phyloP scores from a whole-genome alignment of 2,888 invertebrate species.

The Ceramica pisi region DNA sequence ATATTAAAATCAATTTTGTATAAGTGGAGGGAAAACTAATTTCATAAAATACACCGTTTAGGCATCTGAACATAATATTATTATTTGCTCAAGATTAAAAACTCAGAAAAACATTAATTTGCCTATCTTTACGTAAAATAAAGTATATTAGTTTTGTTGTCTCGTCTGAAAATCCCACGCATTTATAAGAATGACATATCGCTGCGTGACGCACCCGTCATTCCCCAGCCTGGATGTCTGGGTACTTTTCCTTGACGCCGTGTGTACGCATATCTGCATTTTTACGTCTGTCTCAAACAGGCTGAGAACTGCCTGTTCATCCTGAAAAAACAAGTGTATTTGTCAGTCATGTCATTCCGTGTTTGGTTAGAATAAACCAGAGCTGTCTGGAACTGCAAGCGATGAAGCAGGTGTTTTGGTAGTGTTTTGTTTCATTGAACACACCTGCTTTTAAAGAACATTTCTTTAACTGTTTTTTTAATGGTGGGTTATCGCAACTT shows the following conservation, averaged over 20 bases:
- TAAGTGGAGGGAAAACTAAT: constrained; percentile 3
- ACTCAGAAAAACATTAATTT: not conserved
- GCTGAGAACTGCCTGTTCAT: constrained; percentile 18
- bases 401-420: not conserved
- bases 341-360: constrained; percentile 12
- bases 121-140: not conserved
- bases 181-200: not conserved
- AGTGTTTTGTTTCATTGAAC: not conserved
- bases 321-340: constrained; percentile 27
- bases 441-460: not conserved
- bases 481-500: not conserved
- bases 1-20: constrained; percentile 1
- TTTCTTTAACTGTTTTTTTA: not conserved
- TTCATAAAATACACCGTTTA: no score
- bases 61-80: no score
- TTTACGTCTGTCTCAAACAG: constrained; percentile 23
- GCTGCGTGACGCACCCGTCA: constrained; percentile 11
- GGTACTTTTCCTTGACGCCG: not conserved
- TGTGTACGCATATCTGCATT: constrained; percentile 7
- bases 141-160: not conserved
- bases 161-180: not conserved
- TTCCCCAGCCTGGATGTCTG: constrained; percentile 2
- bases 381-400: constrained; percentile 8
- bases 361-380: constrained; percentile 4
- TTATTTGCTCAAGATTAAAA: not conserved